phyloP scores from a whole-genome alignment of 2,113 vertebrate genomes.

The Hepsetus odoe region DNA sequence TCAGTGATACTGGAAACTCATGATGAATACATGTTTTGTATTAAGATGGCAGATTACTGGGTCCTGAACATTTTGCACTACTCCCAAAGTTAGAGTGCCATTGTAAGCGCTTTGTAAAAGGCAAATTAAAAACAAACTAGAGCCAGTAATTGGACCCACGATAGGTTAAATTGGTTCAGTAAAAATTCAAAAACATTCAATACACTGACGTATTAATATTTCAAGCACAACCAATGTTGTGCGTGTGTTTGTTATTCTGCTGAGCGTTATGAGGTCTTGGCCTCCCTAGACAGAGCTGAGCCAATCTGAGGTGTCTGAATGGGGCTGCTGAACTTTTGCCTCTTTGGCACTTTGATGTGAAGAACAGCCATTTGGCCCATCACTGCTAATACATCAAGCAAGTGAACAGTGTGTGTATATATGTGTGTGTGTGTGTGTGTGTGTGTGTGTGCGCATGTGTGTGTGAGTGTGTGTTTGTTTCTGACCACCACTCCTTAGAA shows the following conservation, averaged over 20 bases:
- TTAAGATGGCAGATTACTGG: background rate
- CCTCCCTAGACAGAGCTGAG: slow-evolving; percentile 38
- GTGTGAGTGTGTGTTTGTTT: background rate
- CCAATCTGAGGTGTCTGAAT: slow-evolving; percentile 47
- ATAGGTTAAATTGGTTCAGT: slow-evolving; percentile 24
- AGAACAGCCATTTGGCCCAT: slow-evolving; percentile 48
- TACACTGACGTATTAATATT: slow-evolving; percentile 6
- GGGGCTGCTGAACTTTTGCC: slow-evolving; percentile 48
- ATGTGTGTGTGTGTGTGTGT: slow-evolving; percentile 21
- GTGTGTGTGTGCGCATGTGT: slow-evolving; percentile 23
- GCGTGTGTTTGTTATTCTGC: slow-evolving; percentile 28
- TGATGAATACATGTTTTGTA: background rate
- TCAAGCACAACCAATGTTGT: slow-evolving; percentile 13
- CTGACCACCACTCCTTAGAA: background rate
- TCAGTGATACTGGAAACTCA: background rate
- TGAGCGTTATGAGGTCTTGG: slow-evolving; percentile 42
- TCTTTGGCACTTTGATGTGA: slow-evolving; percentile 60
- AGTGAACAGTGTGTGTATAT: background rate
- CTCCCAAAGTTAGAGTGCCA: slow-evolving; percentile 9
- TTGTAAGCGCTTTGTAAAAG: background rate
- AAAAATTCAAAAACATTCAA: slow-evolving; percentile 3
- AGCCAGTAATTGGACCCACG: slow-evolving; percentile 4
- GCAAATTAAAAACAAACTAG: background rate
- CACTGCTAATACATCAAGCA: slow-evolving; percentile 40
- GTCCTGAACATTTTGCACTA: background rate